Conservation (phyloP, 2,113 vertebrate genomes). For the Ammodytes dubius region DNA sequence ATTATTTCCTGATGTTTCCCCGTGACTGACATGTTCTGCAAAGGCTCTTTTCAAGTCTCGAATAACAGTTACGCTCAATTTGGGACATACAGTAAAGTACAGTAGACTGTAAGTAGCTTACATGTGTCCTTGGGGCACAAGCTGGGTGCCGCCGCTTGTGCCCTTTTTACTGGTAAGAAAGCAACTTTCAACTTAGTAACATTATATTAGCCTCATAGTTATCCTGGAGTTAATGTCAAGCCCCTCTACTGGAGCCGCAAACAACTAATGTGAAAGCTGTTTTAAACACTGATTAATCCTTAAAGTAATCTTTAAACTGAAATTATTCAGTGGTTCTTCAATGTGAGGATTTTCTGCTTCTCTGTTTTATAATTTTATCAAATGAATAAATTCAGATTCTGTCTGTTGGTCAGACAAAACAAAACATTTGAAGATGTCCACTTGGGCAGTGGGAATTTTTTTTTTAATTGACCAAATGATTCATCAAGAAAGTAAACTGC, state of each 20-base stretch:
- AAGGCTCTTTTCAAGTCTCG: conserved; percentile 45
- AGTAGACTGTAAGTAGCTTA: conserved; percentile 23
- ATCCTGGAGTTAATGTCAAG: not conserved
- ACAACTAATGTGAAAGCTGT: not conserved
- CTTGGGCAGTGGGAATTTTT: not conserved
- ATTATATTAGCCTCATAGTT: not conserved
- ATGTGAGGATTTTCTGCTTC: not conserved
- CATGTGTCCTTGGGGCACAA: conserved; percentile 24
- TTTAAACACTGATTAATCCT: not conserved
- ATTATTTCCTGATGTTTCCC: conserved; percentile 55
- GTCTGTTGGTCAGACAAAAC: not conserved
- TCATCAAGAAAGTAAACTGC: not conserved
- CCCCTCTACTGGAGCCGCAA: not conserved
- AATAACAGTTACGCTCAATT: conserved; percentile 58
- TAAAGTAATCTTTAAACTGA: not conserved
- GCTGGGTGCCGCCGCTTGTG: not conserved
- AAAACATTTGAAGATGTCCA: not conserved
- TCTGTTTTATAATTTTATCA: not conserved
- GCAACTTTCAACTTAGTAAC: not conserved
- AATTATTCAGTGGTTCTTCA: not conserved
- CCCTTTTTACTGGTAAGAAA: conserved; percentile 7
- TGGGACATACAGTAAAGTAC: conserved; percentile 44
- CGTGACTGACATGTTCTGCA: conserved; percentile 21
- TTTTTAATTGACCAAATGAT: not conserved
- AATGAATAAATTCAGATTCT: not conserved